Evolutionary conservation across 1,140 invertebrate species (phyloP).

Genomic region (Pseudomyrmex sp.): DNA sequence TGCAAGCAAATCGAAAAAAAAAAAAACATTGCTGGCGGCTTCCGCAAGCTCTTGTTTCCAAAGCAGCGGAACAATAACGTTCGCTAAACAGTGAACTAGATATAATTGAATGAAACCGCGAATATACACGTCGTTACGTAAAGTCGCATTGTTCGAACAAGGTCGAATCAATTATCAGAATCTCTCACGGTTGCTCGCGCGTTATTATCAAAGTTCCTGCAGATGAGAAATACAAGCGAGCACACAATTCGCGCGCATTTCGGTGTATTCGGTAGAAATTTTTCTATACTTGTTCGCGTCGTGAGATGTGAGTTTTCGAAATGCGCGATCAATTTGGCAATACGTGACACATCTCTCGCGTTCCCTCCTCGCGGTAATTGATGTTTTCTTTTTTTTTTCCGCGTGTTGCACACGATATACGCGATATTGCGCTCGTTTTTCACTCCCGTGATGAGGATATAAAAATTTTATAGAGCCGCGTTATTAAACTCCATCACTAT

Average conservation of each 20-base stretch:
- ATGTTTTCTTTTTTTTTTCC: not conserved
- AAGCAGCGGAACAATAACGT: not conserved
- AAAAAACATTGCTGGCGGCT: too few relatives aligned
- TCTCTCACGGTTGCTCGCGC: conserved; percentile 21
- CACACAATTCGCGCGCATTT: too few relatives aligned
- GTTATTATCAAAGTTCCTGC: conserved; percentile 15
- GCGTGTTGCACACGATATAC: not conserved
- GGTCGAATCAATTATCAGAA: conserved; percentile 24
- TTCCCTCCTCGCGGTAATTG: too few relatives aligned
- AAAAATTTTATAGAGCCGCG: conserved; percentile 48
- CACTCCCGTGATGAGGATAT: conserved; percentile 22
- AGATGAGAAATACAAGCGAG: not conserved
- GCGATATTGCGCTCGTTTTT: conserved; percentile 1
- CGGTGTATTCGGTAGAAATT: too few relatives aligned
- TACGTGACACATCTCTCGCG: too few relatives aligned
- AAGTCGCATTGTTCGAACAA: conserved; percentile 25
- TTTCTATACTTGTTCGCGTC: too few relatives aligned
- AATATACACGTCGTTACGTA: conserved; percentile 12
- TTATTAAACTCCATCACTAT: conserved; percentile 53
- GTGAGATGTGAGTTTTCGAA: too few relatives aligned
- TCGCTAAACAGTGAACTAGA: conserved; percentile 24
- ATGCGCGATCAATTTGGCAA: too few relatives aligned
- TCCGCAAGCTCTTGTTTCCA: too few relatives aligned
- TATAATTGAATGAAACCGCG: conserved; percentile 40
- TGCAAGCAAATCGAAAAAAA: too few relatives aligned